Conservation (phyloP, 1,140 invertebrate species). For the Parasteatoda tepidariorum region DNA sequence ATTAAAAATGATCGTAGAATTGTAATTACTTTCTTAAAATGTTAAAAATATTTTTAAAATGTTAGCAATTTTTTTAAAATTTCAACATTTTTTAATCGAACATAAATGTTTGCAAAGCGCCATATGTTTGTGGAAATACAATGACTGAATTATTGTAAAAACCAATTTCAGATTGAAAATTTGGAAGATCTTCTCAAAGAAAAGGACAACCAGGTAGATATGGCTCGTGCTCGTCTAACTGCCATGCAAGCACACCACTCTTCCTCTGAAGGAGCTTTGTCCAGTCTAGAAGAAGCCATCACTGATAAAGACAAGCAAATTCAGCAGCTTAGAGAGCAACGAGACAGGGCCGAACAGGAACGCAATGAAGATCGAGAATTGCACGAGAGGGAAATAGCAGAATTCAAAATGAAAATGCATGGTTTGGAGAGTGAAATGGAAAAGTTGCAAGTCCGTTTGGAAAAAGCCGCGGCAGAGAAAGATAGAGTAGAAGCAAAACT, state of each 20-base stretch:
- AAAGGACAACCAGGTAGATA: constrained; percentile 97
- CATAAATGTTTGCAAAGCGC: no score
- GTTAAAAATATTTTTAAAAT: no score
- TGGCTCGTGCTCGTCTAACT: constrained; percentile 89
- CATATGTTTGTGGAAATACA: no score
- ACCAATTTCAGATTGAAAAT: constrained; percentile 92
- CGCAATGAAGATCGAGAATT: constrained; percentile 94
- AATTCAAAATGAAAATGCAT: constrained; percentile 94
- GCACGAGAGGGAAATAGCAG: constrained; percentile 92
- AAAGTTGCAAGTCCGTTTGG: constrained; percentile 84
- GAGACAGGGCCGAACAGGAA: constrained; percentile 94
- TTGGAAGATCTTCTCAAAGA: constrained; percentile 96
- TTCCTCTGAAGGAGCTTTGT: constrained; percentile 89
- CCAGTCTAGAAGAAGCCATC: constrained; percentile 93
- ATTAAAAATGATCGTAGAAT: no score
- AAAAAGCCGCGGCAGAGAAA: constrained; percentile 88
- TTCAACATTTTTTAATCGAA: no score
- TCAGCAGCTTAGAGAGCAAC: constrained; percentile 87
- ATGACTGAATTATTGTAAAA: no score
- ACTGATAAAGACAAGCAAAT: constrained; percentile 97
- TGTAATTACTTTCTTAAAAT: no score
- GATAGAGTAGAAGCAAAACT: constrained; percentile 89
- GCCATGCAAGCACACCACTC: constrained; percentile 91
- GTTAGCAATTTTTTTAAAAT: no score
- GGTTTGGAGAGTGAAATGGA: constrained; percentile 90